Evolutionary conservation across 2,888 invertebrate genomes (phyloP).

Genomic region (Leistus spinibarbis): DNA sequence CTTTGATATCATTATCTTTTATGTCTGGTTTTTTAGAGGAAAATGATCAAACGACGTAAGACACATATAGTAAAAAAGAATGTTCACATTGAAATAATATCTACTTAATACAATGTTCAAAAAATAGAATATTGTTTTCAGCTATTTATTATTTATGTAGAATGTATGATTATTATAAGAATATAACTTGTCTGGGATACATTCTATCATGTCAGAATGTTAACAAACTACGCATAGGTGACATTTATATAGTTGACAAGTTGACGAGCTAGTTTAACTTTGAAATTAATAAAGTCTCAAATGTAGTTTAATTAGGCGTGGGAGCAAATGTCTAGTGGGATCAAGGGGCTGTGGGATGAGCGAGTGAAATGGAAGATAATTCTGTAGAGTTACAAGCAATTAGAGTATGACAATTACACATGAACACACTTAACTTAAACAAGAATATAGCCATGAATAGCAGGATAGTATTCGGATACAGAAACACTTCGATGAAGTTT

Average conservation of each 20-base stretch:
- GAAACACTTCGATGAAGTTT: too few species aligned
- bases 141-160: too few species aligned
- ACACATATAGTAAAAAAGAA: too few species aligned
- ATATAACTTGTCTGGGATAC: too few species aligned
- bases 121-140: too few species aligned
- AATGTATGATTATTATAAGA: too few species aligned
- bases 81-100: too few species aligned
- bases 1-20: not conserved
- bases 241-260: conserved; percentile 18
- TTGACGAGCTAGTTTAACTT: conserved; percentile 28
- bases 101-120: too few species aligned
- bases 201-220: too few species aligned
- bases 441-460: not conserved
- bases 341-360: not conserved
- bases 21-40: not conserved
- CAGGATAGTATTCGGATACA: not conserved
- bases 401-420: conserved; percentile 32
- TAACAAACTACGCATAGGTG: not conserved
- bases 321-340: not conserved
- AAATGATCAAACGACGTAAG: not conserved
- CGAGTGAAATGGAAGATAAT: not conserved
- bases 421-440: not conserved
- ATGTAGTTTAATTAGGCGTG: conserved; percentile 28
- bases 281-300: conserved; percentile 34
- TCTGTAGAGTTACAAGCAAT: conserved; percentile 8